Conservation (phyloP, 2,113 vertebrate genomes). For the Ariopsis seemanni region DNA sequence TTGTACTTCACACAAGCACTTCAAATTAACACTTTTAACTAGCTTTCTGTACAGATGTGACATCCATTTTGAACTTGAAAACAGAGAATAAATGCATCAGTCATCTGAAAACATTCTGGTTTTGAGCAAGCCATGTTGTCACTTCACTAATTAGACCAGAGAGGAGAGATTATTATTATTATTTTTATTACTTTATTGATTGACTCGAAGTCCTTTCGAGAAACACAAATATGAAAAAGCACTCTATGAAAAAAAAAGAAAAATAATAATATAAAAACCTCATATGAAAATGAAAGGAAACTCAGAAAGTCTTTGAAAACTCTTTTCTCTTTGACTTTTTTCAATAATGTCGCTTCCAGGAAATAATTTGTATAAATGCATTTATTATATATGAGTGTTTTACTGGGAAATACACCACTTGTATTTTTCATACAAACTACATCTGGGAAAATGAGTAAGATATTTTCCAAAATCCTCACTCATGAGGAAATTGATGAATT, state of each 20-base stretch:
- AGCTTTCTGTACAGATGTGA: neutral
- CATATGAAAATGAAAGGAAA: neutral
- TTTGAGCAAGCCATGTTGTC: neutral
- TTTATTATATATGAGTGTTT: too few species aligned
- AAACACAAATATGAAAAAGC: too few species aligned
- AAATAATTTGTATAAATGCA: neutral
- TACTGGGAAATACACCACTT: too few species aligned
- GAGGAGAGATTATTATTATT: neutral
- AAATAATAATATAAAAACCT: too few species aligned
- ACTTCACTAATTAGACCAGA: neutral
- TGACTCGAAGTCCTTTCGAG: too few species aligned
- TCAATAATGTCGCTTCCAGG: neutral
- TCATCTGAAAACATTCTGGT: neutral
- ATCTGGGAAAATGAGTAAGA: too few species aligned
- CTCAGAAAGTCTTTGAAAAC: neutral
- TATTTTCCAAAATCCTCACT: too few species aligned
- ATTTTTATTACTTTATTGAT: too few species aligned
- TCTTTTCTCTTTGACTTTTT: neutral
- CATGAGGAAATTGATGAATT: too few species aligned
- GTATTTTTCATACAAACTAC: too few species aligned
- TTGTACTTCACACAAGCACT: neutral
- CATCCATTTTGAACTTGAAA: neutral
- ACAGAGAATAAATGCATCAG: neutral
- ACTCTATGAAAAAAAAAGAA: too few species aligned
- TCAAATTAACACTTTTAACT: neutral